Conservation (phyloP, 2,888 invertebrate genomes). For the Temnothorax rugatulus region DNA sequence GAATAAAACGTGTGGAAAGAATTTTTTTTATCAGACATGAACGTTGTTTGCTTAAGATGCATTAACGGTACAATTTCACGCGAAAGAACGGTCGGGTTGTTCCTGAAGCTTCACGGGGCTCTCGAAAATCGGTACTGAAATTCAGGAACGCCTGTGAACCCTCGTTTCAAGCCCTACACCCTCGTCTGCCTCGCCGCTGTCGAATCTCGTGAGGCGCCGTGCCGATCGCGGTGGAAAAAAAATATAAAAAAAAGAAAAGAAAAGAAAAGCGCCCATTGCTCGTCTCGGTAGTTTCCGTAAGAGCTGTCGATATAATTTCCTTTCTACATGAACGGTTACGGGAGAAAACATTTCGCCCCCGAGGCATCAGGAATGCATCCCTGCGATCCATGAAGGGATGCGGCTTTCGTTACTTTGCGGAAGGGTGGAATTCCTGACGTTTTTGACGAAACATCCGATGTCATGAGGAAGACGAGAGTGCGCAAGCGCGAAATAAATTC, state of each 20-base stretch:
- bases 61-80: conserved; percentile 21
- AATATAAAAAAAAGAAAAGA: conserved; percentile 17
- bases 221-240: conserved; percentile 51
- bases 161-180: conserved; percentile 39
- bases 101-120: background rate
- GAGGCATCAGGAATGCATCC: conserved; percentile 43
- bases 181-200: conserved; percentile 49
- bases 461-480: conserved; percentile 23
- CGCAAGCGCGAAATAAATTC: conserved; percentile 36
- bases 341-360: conserved; percentile 42
- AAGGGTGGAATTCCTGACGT: conserved; percentile 44
- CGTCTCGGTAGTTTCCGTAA: conserved; percentile 50
- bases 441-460: conserved; percentile 53
- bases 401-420: conserved; percentile 37
- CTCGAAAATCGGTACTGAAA: conserved; percentile 30
- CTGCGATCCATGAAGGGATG: conserved; percentile 28
- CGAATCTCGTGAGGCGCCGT: conserved; percentile 55
- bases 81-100: conserved; percentile 25
- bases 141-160: conserved; percentile 32
- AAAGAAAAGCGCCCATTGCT: conserved; percentile 49
- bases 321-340: conserved; percentile 55
- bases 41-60: conserved; percentile 14
- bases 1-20: background rate
- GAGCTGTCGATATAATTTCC: conserved; percentile 68
- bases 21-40: background rate